Evolutionary conservation across 2,113 vertebrate species (phyloP).

Genomic region (Aegotheles bennettii): DNA sequence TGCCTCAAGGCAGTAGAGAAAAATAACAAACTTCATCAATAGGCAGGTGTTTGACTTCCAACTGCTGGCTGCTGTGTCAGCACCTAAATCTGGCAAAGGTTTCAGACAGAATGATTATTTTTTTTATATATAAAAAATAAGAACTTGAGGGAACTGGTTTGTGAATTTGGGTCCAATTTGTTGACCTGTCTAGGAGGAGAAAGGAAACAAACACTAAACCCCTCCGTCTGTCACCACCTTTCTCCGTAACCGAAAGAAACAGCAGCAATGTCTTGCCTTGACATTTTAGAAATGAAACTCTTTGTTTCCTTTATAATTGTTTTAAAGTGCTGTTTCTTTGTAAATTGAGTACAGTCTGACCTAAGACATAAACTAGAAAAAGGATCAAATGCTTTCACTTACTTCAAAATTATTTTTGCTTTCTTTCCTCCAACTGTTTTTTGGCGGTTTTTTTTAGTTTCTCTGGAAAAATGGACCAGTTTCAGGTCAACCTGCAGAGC

Average conservation of each 20-base stretch:
- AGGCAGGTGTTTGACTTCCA: not conserved
- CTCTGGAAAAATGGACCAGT: not conserved
- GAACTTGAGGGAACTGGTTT: not conserved
- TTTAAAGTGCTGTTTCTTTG: not conserved
- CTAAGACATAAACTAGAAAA: constrained; percentile 5
- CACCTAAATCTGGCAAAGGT: not conserved
- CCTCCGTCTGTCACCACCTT: not conserved
- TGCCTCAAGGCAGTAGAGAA: not conserved
- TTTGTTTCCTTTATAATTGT: not conserved
- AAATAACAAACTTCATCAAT: not conserved
- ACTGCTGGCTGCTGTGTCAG: not conserved
- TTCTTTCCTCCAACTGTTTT: not conserved
- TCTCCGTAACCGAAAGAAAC: not conserved
- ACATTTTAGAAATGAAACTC: not conserved
- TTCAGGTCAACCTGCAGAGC: constrained; percentile 39
- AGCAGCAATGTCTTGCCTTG: not conserved
- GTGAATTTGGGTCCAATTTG: not conserved
- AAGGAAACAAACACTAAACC: not conserved
- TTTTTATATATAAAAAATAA: not conserved
- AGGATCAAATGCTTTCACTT: not conserved
- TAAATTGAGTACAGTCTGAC: not conserved
- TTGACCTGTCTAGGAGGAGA: not conserved
- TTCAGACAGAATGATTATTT: not conserved
- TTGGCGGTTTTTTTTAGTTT: not conserved
- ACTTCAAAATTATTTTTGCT: constrained; percentile 2